Evolutionary conservation across 1,140 invertebrate genomes (phyloP).

Genomic region (Sminthurinus signatus): DNA sequence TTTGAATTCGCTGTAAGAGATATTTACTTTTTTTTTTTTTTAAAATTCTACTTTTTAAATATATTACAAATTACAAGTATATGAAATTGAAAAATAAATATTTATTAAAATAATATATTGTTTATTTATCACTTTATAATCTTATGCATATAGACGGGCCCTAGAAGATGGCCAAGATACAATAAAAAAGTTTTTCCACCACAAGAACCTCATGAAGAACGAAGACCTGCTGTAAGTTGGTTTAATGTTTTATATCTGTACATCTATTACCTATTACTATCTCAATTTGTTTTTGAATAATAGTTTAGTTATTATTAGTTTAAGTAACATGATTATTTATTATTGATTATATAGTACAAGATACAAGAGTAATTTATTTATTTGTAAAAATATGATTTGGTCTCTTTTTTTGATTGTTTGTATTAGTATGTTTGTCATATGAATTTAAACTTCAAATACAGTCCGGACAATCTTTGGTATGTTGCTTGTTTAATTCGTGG

Average conservation of each 20-base stretch:
- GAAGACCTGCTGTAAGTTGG: constrained; percentile 67
- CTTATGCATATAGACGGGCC: constrained; percentile 1
- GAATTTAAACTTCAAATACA: constrained; percentile 78
- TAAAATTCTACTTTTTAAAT: too few relatives aligned
- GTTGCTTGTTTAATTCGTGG: constrained; percentile 77
- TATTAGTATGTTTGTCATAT: constrained; percentile 76
- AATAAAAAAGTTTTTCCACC: constrained; percentile 75
- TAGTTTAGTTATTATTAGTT: not conserved
- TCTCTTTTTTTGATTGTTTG: constrained; percentile 8
- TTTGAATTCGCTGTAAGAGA: too few relatives aligned
- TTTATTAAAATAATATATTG: too few relatives aligned
- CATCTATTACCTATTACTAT: not conserved
- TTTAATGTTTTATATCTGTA: too few relatives aligned
- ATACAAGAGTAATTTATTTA: too few relatives aligned
- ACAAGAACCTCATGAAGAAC: constrained; percentile 63
- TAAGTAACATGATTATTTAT: too few relatives aligned
- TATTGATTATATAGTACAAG: too few relatives aligned
- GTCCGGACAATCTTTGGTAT: constrained; percentile 87
- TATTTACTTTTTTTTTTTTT: too few relatives aligned
- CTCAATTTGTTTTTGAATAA: not conserved
- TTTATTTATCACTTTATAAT: too few relatives aligned
- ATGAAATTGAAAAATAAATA: too few relatives aligned
- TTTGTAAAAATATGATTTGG: constrained; percentile 7
- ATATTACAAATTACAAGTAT: too few relatives aligned
- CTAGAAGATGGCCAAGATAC: constrained; percentile 46